These are phyloP conservation scores for Propithecus coquereli DNA, from an alignment of 2,113 vertebrate species.

Conservation along the genomic window DNA sequence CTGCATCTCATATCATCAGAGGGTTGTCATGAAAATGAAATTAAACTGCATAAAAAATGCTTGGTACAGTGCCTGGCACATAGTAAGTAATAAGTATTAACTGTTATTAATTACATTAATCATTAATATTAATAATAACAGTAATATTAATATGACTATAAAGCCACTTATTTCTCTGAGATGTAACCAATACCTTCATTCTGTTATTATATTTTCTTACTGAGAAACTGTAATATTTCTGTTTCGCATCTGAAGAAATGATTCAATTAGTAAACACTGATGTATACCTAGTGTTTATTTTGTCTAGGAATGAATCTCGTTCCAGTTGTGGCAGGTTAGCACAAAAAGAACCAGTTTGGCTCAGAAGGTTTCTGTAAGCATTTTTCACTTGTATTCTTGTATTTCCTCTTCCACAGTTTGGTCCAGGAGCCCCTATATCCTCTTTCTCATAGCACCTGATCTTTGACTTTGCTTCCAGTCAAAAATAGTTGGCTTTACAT, in stretches of 20 bases:
- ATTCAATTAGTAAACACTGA: background rate
- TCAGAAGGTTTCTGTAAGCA: conserved; percentile 34
- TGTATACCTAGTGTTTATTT: background rate
- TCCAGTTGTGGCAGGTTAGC: background rate
- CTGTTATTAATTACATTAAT: background rate
- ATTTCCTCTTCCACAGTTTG: background rate
- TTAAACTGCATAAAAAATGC: background rate
- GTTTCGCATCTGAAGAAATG: background rate
- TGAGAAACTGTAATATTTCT: background rate
- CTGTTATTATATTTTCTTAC: background rate
- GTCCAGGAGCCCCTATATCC: background rate
- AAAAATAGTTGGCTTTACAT: conserved; percentile 21
- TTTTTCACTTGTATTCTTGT: background rate
- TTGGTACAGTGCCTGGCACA: background rate
- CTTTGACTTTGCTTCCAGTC: conserved; percentile 8
- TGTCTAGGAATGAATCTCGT: background rate
- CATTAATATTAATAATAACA: background rate
- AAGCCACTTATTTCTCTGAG: background rate
- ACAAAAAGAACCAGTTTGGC: background rate
- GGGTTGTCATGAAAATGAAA: background rate
- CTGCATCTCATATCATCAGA: background rate
- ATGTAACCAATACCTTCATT: background rate
- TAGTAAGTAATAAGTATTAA: background rate
- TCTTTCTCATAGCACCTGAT: background rate
- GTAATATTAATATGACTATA: background rate